A percentile compares a stretch with the other conserved stretches of the same genome.
Evolutionary conservation across 2,113 vertebrate genomes (phyloP).

Genomic region (Neogale vison): DNA sequence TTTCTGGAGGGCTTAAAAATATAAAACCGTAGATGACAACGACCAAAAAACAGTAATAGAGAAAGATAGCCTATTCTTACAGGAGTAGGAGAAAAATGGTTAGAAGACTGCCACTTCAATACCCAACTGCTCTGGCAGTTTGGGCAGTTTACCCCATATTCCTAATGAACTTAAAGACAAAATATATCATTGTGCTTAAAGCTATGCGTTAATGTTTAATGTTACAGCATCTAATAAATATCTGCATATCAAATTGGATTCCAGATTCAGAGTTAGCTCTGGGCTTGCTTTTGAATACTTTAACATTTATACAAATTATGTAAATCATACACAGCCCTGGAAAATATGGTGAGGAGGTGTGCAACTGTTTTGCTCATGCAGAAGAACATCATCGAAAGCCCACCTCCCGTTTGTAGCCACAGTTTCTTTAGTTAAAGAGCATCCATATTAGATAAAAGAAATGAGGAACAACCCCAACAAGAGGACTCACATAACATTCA

Average conservation of each 20-base stretch:
- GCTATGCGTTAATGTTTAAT: conserved; percentile 21
- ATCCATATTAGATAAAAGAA: conserved; percentile 7
- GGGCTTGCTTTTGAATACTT: conserved; percentile 29
- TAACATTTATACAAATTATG: neutral
- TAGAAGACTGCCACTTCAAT: neutral
- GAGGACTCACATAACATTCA: neutral
- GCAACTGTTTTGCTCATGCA: rapidly evolving
- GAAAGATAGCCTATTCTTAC: neutral
- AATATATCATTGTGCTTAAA: conserved; percentile 23
- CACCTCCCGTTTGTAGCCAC: conserved; percentile 23
- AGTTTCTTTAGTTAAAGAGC: neutral
- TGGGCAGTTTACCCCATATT: neutral
- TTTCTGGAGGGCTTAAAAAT: conserved; percentile 27
- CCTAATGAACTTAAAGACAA: conserved; percentile 40
- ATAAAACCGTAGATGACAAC: neutral
- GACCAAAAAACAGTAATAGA: neutral
- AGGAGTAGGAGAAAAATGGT: neutral
- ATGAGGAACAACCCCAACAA: neutral
- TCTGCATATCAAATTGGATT: neutral
- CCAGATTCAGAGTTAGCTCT: neutral
- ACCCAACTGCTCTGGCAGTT: neutral
- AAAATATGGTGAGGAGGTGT: neutral
- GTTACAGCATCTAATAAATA: conserved; percentile 43
- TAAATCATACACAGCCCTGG: neutral
- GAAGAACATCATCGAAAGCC: neutral